A percentile compares a stretch with the other conserved stretches of the same genome.
Conservation (phyloP, 1,140 invertebrate genomes). For the Choristoneura fumiferana region DNA sequence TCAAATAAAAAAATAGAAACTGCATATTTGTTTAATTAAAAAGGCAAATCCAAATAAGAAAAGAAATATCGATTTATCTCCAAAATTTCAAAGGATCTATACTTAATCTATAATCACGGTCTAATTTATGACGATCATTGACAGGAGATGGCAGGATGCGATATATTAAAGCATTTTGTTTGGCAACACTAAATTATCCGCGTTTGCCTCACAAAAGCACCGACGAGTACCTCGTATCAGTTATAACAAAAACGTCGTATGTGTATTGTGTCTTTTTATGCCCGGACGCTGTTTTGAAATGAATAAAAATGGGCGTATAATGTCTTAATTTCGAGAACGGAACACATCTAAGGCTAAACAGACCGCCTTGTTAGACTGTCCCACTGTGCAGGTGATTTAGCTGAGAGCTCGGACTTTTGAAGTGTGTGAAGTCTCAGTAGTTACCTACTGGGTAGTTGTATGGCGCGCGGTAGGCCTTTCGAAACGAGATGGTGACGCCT, state of each 20-base stretch:
- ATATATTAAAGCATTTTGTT: slow-evolving; percentile 17
- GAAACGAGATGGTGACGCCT: not conserved
- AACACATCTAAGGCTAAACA: slow-evolving; percentile 59
- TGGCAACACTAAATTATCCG: slow-evolving; percentile 17
- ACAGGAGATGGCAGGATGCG: slow-evolving; percentile 16
- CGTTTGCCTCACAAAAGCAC: slow-evolving; percentile 12
- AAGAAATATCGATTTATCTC: not conserved
- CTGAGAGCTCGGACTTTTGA: slow-evolving; percentile 25
- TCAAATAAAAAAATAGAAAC: no score
- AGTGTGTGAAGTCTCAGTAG: not conserved
- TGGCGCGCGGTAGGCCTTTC: slow-evolving; percentile 7
- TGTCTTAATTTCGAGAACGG: slow-evolving; percentile 67
- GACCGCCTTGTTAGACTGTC: slow-evolving; percentile 51
- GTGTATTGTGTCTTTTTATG: not conserved
- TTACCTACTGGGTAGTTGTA: not conserved
- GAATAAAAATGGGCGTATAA: slow-evolving; percentile 46
- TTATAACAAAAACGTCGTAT: not conserved
- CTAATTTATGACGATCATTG: slow-evolving; percentile 18
- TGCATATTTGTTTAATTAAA: no score
- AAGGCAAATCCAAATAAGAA: no score
- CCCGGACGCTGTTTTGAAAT: slow-evolving; percentile 35
- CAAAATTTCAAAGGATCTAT: not conserved
- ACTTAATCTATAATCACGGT: slow-evolving; percentile 7
- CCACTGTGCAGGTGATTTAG: slow-evolving; percentile 47
- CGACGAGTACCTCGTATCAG: not conserved